Conservation (phyloP, 2,888 invertebrate genomes). For the Ctena decussata region DNA sequence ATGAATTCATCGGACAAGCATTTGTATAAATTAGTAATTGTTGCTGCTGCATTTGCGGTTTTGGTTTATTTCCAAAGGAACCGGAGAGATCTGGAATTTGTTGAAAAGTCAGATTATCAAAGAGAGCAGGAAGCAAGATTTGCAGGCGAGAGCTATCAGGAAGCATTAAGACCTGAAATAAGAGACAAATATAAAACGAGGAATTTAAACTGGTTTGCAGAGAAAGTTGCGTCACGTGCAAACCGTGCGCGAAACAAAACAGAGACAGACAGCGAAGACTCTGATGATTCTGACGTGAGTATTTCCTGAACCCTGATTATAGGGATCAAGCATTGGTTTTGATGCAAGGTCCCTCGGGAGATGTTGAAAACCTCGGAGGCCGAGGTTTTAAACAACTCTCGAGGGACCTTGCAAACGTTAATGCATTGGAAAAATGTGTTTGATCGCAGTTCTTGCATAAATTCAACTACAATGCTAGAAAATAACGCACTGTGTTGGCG, state of each 20-base stretch:
- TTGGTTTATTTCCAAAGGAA: neutral
- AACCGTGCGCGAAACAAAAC: neutral
- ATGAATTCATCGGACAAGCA: neutral
- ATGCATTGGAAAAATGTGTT: too few species aligned
- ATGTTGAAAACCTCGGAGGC: too few species aligned
- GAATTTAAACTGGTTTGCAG: neutral
- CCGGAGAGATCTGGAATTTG: neutral
- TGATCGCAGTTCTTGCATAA: too few species aligned
- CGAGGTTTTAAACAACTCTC: too few species aligned
- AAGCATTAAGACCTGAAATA: neutral
- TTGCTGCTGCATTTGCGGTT: neutral
- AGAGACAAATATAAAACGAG: neutral
- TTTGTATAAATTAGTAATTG: neutral
- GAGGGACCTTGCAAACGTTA: too few species aligned
- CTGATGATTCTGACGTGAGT: neutral
- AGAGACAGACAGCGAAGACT: neutral
- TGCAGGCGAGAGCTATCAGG: too few species aligned
- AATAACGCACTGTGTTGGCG: too few species aligned
- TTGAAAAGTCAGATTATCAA: neutral
- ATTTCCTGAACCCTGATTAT: too few species aligned
- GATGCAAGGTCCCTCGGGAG: too few species aligned
- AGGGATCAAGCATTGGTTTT: too few species aligned
- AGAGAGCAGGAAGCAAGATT: neutral
- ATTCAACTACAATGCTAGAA: too few species aligned
- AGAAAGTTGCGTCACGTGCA: neutral